Percentiles rank a stretch among this genome's conserved stretches.
These are phyloP conservation scores for Oostethus manadensis DNA, from an alignment of 2,113 vertebrate genomes.

Conservation along the genomic window DNA sequence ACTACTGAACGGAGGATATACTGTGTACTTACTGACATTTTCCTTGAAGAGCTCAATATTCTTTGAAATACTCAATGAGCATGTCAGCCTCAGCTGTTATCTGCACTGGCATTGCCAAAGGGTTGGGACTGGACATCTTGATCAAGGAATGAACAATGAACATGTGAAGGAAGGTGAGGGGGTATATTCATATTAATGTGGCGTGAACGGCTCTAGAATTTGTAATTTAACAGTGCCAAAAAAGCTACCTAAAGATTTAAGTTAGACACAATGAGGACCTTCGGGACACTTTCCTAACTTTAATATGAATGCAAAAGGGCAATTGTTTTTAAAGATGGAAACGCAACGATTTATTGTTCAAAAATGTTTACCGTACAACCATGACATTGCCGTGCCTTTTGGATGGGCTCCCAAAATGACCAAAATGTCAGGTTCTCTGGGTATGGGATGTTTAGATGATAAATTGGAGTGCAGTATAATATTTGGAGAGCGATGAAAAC, in stretches of 20 bases:
- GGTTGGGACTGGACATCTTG: conserved; percentile 86
- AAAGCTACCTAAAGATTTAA: too few relatives aligned
- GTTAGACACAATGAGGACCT: too few relatives aligned
- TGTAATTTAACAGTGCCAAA: too few relatives aligned
- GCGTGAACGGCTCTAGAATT: too few relatives aligned
- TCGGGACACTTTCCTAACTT: neutral
- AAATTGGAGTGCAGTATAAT: too few relatives aligned
- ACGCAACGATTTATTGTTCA: too few relatives aligned
- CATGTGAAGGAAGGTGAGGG: conserved; percentile 58
- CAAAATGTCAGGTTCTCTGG: conserved; percentile 6
- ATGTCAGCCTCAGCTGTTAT: conserved; percentile 91
- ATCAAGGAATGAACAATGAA: conserved; percentile 73
- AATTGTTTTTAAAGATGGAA: too few relatives aligned
- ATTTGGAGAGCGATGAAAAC: too few relatives aligned
- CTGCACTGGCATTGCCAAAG: conserved; percentile 87
- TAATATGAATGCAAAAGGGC: neutral
- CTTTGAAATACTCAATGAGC: conserved; percentile 93
- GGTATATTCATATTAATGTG: neutral
- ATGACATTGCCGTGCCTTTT: neutral
- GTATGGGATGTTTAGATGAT: too few relatives aligned
- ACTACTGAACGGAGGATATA: neutral
- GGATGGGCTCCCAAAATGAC: neutral
- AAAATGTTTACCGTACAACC: too few relatives aligned
- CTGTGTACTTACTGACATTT: conserved; percentile 81
- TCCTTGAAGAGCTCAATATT: conserved; percentile 95